Conservation (phyloP, 1,140 invertebrate genomes). For the Palaemon carinicauda region DNA sequence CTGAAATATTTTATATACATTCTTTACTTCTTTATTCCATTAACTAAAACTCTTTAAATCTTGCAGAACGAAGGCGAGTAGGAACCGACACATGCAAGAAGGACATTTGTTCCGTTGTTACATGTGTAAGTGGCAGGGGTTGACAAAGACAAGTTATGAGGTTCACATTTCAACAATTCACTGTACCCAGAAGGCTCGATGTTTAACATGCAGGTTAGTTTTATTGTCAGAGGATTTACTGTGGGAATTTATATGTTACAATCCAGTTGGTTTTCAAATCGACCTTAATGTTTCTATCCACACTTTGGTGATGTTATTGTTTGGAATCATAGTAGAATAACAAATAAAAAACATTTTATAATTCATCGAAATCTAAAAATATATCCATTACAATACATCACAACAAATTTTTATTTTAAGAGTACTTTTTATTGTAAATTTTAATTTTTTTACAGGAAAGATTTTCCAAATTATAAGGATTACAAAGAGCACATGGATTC, state of each 20-base stretch:
- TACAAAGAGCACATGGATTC: constrained; percentile 39
- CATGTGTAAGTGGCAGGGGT: constrained; percentile 34
- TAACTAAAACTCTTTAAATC: not conserved
- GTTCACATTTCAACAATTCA: constrained; percentile 34
- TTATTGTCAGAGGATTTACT: not conserved
- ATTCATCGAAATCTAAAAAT: too few species aligned
- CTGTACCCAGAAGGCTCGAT: constrained; percentile 40
- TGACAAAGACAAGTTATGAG: constrained; percentile 43
- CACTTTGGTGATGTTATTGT: not conserved
- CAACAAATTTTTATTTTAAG: too few species aligned
- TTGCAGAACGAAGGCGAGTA: constrained; percentile 22
- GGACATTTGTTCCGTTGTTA: constrained; percentile 37
- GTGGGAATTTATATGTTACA: not conserved
- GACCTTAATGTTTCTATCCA: too few species aligned
- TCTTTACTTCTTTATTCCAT: not conserved
- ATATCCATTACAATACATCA: too few species aligned
- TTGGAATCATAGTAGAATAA: too few species aligned
- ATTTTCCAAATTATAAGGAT: constrained; percentile 18
- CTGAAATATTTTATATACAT: too few species aligned
- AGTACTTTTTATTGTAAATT: too few species aligned
- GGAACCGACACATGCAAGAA: constrained; percentile 37
- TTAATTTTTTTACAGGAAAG: constrained; percentile 4
- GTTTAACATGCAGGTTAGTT: constrained; percentile 27
- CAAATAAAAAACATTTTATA: too few species aligned
- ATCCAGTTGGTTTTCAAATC: not conserved